Evolutionary conservation across 2,888 invertebrate species (phyloP), one percentile per base, ranked within the genome.

Genomic region (Adela reaumurella): DNA sequence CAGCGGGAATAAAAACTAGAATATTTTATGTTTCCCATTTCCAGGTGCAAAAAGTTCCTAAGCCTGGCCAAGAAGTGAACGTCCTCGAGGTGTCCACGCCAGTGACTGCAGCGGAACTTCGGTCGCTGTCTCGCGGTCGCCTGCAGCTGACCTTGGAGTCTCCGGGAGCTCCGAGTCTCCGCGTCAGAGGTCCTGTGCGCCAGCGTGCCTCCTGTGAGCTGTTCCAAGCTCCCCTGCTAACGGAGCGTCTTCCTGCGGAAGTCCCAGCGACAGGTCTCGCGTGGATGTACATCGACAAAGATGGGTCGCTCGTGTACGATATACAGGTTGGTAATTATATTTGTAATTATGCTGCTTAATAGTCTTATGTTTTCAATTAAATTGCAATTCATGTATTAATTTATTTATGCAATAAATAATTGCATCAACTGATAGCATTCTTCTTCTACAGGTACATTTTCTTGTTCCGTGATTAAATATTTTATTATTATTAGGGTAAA

Each of bases 171-270:
- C 85, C 88, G 0, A 81, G 84, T 46, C 65, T 89, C 44, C 80
- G 82, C 53, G 80, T 94, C 46, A 83, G 83, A 17, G 94, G 94
- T 0, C 74, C 74, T 46, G 86, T 93, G 1, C 79, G 87, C 19
- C 88, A 91, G 14, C 83, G 89, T 57, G 86, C 87, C 0, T 85
- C 88, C 0, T 93, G 93, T 60, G 92, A 93, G 65, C 74, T 92
- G 49, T 92, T 89, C 64, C 90, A 92, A 61, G 84, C 89, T 0
- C 79, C 88, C 0, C 62, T 90, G 42, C 70, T 86, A 1, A 81
- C 83, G 1, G 74, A 82, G 61, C 68, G 76, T 51, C 59, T 69
- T 57, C 79, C 65, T 28, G 78, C 63, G 49, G 66, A 68, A 54
- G 74, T 59, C 53, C 77, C 64, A 57, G 81, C 83, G 52, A 84